These are phyloP conservation scores for Paedocypris sp. DNA, from an alignment of 2,113 vertebrate species.

Conservation along the genomic window DNA sequence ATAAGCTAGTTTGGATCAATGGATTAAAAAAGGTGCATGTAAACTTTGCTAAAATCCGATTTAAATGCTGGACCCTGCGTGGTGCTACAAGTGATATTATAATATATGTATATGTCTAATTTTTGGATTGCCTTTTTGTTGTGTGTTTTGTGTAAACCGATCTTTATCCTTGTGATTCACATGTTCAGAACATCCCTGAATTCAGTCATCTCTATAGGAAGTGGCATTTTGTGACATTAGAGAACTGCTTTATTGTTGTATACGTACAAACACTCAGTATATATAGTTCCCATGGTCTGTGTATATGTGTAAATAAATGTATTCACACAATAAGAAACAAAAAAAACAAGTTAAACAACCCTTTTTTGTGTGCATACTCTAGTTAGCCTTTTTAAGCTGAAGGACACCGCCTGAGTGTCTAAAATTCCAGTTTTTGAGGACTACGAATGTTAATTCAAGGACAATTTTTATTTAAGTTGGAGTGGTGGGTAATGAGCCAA, in stretches of 20 bases:
- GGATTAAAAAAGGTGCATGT: conserved; percentile 27
- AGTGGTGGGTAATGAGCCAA: conserved; percentile 1
- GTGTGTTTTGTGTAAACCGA: too few relatives aligned
- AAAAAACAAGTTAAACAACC: not conserved
- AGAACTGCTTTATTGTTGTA: too few relatives aligned
- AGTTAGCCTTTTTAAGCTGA: too few relatives aligned
- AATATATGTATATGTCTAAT: too few relatives aligned
- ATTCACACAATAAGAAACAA: not conserved
- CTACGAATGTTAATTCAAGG: not conserved
- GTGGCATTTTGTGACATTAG: conserved; percentile 5
- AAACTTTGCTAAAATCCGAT: conserved; percentile 16
- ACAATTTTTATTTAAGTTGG: not conserved
- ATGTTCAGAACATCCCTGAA: not conserved
- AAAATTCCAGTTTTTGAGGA: too few relatives aligned
- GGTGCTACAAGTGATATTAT: not conserved
- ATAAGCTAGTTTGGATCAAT: conserved; percentile 26
- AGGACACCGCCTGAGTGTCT: too few relatives aligned
- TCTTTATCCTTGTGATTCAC: conserved; percentile 13
- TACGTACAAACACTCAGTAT: too few relatives aligned
- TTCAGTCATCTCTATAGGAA: not conserved
- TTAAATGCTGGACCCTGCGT: conserved; percentile 17
- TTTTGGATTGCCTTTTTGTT: too few relatives aligned
- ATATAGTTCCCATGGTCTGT: too few relatives aligned
- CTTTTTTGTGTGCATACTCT: too few relatives aligned
- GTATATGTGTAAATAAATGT: too few relatives aligned